Evolutionary conservation across 2,113 vertebrate species (phyloP).

Genomic region (Pycnonotus jocosus): DNA sequence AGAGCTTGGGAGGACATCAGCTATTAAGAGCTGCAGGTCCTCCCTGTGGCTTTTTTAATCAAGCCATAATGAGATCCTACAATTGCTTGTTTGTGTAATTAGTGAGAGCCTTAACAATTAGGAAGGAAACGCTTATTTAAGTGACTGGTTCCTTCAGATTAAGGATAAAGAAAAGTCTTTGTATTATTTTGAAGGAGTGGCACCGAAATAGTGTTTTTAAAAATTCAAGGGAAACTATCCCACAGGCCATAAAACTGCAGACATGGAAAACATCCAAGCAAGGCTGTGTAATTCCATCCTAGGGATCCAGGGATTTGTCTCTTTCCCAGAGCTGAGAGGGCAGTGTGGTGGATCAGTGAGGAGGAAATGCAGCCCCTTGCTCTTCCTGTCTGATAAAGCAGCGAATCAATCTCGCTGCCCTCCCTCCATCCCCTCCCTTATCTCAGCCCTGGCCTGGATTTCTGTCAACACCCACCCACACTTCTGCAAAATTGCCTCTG

Average conservation of each 20-base stretch:
- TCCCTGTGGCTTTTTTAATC: conserved; percentile 2
- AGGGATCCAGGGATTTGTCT: not conserved
- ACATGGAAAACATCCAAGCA: not conserved
- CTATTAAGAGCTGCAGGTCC: not conserved
- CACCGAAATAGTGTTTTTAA: not conserved
- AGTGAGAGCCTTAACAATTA: not conserved
- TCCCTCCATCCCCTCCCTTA: not conserved
- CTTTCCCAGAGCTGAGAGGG: not conserved
- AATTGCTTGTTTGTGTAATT: not conserved
- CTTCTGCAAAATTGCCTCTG: not conserved
- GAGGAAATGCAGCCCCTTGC: not conserved
- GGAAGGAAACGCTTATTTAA: not conserved
- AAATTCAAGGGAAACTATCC: not conserved
- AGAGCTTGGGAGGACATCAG: not conserved
- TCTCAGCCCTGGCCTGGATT: not conserved
- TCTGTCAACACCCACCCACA: not conserved
- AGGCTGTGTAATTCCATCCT: fast-evolving
- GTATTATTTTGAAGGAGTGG: not conserved
- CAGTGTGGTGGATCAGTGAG: not conserved
- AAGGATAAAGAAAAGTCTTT: not conserved
- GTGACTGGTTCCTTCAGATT: not conserved
- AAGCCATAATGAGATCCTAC: not conserved
- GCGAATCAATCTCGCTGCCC: not conserved
- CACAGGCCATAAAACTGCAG: not conserved
- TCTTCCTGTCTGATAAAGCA: not conserved